phyloP scores from a whole-genome alignment of 1,140 invertebrate species.

The Orchestia grillus region DNA sequence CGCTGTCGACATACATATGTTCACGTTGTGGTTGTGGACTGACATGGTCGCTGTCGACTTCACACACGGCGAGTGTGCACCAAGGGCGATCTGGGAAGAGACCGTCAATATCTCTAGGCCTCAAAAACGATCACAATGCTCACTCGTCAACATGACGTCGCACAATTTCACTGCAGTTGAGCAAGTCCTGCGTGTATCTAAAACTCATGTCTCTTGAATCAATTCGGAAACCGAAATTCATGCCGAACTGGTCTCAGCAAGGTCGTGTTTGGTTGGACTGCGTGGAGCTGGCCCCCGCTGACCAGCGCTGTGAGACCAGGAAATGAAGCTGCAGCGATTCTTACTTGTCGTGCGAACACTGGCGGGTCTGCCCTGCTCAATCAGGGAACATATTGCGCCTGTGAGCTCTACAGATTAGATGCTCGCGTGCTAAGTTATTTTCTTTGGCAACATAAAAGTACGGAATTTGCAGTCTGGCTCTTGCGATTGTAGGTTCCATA shows the following conservation, averaged over 20 bases:
- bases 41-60: no score
- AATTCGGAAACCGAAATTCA: neutral
- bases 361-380: neutral
- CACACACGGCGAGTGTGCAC: no score
- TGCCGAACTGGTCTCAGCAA: neutral
- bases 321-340: neutral
- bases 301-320: neutral
- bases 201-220: neutral
- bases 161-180: neutral
- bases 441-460: neutral
- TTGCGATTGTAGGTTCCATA: neutral
- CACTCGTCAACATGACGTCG: neutral
- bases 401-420: neutral
- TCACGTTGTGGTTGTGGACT: no score
- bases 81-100: no score
- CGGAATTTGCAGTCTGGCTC: neutral
- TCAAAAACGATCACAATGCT: neutral
- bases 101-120: no score
- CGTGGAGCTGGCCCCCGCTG: neutral
- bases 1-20: no score
- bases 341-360: neutral
- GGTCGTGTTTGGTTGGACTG: neutral
- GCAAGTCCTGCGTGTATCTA: neutral
- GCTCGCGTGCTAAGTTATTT: neutral
- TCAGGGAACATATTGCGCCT: neutral